phyloP scores from a whole-genome alignment of 1,140 invertebrate species.

The Akabosia matsudoensis region DNA sequence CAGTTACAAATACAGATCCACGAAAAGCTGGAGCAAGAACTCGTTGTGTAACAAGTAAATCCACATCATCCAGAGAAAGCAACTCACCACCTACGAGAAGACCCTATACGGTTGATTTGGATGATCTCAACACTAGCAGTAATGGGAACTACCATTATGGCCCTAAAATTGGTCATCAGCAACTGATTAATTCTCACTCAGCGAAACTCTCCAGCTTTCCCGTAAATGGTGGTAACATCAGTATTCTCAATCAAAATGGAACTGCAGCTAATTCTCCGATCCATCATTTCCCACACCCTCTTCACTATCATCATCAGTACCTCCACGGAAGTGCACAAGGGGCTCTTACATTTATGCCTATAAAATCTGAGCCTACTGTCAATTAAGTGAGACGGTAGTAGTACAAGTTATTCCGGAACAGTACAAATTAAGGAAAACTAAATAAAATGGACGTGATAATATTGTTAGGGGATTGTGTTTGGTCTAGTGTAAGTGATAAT shows the following conservation, averaged over 20 bases:
- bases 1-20: constrained; percentile 13
- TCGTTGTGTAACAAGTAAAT: neutral
- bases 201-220: neutral
- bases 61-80: neutral
- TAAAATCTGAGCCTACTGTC: constrained; percentile 5
- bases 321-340: neutral
- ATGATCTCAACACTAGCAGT: constrained; percentile 8
- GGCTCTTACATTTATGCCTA: neutral
- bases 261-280: neutral
- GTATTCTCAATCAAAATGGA: neutral
- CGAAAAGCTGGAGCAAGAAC: neutral
- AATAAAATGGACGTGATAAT: neutral
- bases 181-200: neutral
- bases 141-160: neutral
- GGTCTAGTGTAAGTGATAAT: too few species aligned
- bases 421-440: neutral
- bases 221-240: neutral
- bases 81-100: constrained; percentile 2
- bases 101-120: neutral
- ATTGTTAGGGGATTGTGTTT: too few species aligned
- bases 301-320: constrained; percentile 12
- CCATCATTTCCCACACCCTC: neutral
- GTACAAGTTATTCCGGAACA: neutral
- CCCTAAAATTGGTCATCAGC: neutral
- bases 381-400: neutral